These are phyloP conservation scores for Notiomystis cincta DNA, from an alignment of 2,113 vertebrate genomes.

Conservation along the genomic window DNA sequence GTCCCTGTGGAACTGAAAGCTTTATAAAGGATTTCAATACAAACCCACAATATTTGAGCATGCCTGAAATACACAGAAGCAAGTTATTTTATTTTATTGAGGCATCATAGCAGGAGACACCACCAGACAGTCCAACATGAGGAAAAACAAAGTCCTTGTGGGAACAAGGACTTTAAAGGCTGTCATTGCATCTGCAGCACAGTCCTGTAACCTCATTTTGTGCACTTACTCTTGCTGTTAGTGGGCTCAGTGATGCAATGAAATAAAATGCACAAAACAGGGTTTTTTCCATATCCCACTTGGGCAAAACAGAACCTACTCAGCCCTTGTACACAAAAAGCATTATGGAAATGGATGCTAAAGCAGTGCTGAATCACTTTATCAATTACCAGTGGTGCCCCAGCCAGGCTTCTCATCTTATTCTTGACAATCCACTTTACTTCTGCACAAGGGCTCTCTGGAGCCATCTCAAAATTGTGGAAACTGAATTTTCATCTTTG, in stretches of 20 bases:
- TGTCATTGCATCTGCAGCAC: not conserved
- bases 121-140: not conserved
- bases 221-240: not conserved
- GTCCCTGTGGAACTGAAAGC: not conserved
- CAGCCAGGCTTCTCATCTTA: not conserved
- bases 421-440: not conserved
- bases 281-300: not conserved
- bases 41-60: not conserved
- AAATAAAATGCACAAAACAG: not conserved
- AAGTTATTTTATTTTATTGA: not conserved
- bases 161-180: not conserved
- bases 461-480: not conserved
- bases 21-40: not conserved
- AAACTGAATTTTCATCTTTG: not conserved
- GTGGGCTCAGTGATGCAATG: rapidly evolving
- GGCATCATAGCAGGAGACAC: not conserved
- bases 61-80: not conserved
- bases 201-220: not conserved
- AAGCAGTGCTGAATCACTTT: not conserved
- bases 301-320: not conserved
- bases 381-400: not conserved
- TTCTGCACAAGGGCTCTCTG: not conserved
- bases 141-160: not conserved
- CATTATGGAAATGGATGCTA: not conserved
- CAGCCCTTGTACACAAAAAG: not conserved